Conservation (phyloP, 1,140 invertebrate species). For the Dufourea novaeangliae region DNA sequence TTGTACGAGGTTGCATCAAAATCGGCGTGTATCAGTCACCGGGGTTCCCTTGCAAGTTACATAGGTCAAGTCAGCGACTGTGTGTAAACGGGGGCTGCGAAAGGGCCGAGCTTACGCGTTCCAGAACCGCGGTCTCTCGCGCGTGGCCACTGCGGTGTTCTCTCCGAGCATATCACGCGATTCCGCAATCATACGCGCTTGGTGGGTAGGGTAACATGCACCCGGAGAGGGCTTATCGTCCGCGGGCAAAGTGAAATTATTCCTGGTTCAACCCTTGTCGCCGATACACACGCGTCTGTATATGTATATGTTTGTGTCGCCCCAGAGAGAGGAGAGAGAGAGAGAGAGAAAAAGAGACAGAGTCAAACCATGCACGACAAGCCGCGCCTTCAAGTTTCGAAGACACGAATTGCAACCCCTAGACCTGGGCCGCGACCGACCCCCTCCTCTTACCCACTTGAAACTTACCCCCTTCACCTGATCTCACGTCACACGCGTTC, state of each 20-base stretch:
- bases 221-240: conserved; percentile 75
- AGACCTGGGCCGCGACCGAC: too few relatives aligned
- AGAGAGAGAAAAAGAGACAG: too few relatives aligned
- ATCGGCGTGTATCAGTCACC: too few relatives aligned
- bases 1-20: too few relatives aligned
- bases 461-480: too few relatives aligned
- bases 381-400: conserved; percentile 19
- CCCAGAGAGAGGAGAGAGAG: too few relatives aligned
- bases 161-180: too few relatives aligned
- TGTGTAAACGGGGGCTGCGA: too few relatives aligned
- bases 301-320: too few relatives aligned
- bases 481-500: too few relatives aligned
- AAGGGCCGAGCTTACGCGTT: conserved; percentile 50
- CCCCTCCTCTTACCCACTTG: too few relatives aligned
- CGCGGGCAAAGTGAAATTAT: conserved; percentile 79
- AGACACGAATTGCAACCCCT: not conserved
- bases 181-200: conserved; percentile 76
- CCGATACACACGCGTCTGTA: conserved; percentile 66
- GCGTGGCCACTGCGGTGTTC: conserved; percentile 1
- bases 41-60: too few relatives aligned
- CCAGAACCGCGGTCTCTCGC: not conserved
- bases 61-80: conserved; percentile 26
- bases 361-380: conserved; percentile 4
- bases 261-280: conserved; percentile 69
- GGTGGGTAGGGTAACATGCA: conserved; percentile 73